These are phyloP conservation scores for Rhagonycha fulva DNA, from an alignment of 2,888 invertebrate genomes.

Conservation along the genomic window DNA sequence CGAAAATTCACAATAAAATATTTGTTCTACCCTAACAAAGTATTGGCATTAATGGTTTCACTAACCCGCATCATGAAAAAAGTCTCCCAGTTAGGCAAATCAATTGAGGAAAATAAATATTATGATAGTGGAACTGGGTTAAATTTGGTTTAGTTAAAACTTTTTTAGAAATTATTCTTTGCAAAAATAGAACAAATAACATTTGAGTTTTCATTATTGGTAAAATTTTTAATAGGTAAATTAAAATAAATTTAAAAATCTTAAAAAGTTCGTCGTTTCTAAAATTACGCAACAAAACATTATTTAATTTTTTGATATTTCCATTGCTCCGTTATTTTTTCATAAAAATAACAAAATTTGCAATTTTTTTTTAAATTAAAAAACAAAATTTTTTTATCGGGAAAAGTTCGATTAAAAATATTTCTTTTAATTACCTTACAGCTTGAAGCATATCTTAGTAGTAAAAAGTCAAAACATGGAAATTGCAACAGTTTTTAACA, in stretches of 20 bases:
- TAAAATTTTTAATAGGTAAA: no score
- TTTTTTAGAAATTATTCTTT: not conserved
- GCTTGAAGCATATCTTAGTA: slow-evolving; percentile 10
- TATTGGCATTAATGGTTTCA: not conserved
- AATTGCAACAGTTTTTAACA: not conserved
- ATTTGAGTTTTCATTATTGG: no score
- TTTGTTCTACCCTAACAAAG: not conserved
- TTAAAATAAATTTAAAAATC: no score
- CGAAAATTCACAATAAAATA: not conserved
- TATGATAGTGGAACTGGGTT: not conserved
- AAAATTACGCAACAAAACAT: not conserved
- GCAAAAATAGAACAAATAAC: no score
- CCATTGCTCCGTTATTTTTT: no score
- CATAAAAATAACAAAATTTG: not conserved
- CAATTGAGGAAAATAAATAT: not conserved
- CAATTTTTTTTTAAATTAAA: not conserved
- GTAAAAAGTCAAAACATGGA: not conserved
- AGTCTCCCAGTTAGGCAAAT: no score
- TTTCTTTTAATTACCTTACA: slow-evolving; percentile 9
- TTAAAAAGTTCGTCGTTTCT: not conserved
- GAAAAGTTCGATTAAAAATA: not conserved
- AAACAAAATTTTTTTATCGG: not conserved
- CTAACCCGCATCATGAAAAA: not conserved
- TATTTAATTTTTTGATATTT: not conserved
- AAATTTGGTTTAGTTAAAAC: not conserved